Evolutionary conservation across 2,113 vertebrate genomes (phyloP).

Genomic region (Aptenodytes forsteri): DNA sequence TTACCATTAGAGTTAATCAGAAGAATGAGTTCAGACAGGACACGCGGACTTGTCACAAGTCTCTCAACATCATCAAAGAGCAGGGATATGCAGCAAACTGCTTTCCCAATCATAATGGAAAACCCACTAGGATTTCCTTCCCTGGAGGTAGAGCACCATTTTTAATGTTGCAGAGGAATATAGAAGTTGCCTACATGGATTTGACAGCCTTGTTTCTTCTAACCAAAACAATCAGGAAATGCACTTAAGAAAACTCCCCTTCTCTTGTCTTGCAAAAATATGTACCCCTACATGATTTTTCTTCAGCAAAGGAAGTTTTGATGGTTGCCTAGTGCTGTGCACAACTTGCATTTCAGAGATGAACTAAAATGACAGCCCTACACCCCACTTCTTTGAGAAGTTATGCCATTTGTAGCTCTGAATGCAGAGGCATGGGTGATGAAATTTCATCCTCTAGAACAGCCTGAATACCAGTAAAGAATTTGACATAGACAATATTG

Average conservation of each 20-base stretch:
- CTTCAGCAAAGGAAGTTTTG: background rate
- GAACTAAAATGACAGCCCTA: background rate
- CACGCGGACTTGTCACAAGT: background rate
- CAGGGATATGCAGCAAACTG: background rate
- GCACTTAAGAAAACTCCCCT: background rate
- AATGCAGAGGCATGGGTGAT: background rate
- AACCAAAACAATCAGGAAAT: background rate
- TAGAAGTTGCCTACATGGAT: rapidly evolving
- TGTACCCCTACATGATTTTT: background rate
- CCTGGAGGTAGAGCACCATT: background rate
- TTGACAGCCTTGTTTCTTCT: background rate
- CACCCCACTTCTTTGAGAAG: rapidly evolving
- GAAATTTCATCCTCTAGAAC: conserved; percentile 1
- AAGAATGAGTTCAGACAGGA: background rate
- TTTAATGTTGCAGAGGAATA: background rate
- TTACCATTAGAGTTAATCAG: background rate
- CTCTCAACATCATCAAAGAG: background rate
- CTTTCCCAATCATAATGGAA: background rate
- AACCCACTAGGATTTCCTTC: background rate
- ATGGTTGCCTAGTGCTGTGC: background rate
- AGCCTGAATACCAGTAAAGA: background rate
- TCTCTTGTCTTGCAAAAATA: background rate
- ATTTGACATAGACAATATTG: background rate
- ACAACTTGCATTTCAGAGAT: background rate
- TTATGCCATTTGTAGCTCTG: background rate